Base-by-base conservation (phyloP, 1,140 invertebrate genomes). In the Bombus waltoni region DNA sequence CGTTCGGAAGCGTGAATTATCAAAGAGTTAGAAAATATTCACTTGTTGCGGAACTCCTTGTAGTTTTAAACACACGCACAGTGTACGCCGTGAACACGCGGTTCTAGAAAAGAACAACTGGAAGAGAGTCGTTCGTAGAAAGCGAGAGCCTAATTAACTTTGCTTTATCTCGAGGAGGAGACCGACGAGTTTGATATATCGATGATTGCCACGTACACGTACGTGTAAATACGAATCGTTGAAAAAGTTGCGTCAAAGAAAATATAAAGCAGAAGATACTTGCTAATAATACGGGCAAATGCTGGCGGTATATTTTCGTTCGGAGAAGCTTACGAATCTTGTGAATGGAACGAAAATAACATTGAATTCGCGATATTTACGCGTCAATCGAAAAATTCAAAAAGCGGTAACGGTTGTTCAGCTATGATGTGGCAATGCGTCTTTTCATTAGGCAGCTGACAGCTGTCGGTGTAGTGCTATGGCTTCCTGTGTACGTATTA, bases 401-500 rank as follows among this genome's bases (percentile, higher is more conserved):
- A 74, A 53, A 53, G 73, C 5, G 9, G 22, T 57, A 76, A 76
- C 74, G 47, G 47, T 76, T 47, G 47, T 76, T 76, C 74, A 76
- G 47, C 35, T 59, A 32, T 13, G 74, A 57, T 57, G 47, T 15
- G 47, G 47, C 15, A 76, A 76, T 76, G 25, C 35, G 47, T 76
- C 47, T 76, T 42, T 76, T 76, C 47, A 76, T 76, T 76, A 76
- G 32, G 35, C 57, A 76, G 35, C 35, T 75, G 35, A 75, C 73
- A 75, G 73, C 32, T 76, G 47, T 76, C 47, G 74, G 47, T 74
- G 44, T 74, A 38, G 25, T 15, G 22, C 44, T 53, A 28, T 38
- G 74, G 74, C 32, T 76, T 76, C 47, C 47, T 76, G 11, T 57
- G 15, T 75, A 44, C 38, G 44, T 75, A 74, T 74, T 74, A 74